These are phyloP conservation scores for Cephus sareptanus DNA, from an alignment of 2,888 invertebrate species.

Conservation along the genomic window DNA sequence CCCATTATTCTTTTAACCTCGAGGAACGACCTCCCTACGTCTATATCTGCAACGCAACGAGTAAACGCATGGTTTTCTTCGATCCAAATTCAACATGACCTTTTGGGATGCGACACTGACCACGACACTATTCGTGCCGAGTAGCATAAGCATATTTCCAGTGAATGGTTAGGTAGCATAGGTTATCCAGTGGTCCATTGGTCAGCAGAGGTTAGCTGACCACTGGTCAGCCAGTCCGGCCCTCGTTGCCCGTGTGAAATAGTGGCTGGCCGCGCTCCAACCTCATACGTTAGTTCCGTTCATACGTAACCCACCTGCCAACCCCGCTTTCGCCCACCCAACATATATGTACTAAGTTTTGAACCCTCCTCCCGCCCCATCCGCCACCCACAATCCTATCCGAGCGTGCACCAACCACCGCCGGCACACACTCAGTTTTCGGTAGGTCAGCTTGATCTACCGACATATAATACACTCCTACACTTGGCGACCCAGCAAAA, in stretches of 20 bases:
- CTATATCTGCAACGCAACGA: neutral
- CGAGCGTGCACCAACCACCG: slow-evolving; percentile 16
- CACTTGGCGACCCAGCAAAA: slow-evolving; percentile 23
- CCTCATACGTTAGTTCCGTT: slow-evolving; percentile 60
- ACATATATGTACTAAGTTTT: slow-evolving; percentile 18
- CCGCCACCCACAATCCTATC: slow-evolving; percentile 9
- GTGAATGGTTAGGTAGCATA: slow-evolving; percentile 53
- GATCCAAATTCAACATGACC: neutral
- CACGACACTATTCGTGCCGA: neutral
- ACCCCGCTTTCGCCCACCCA: slow-evolving; percentile 27
- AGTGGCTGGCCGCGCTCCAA: slow-evolving; percentile 61
- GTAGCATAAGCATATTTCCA: slow-evolving; percentile 57
- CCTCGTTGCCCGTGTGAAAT: slow-evolving; percentile 57
- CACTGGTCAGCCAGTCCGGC: slow-evolving; percentile 39
- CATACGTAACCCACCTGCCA: slow-evolving; percentile 58
- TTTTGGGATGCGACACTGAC: neutral
- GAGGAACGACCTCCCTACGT: neutral
- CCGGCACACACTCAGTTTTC: slow-evolving; percentile 28
- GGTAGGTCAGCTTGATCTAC: slow-evolving; percentile 37
- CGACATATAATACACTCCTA: slow-evolving; percentile 26
- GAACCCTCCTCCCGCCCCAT: slow-evolving; percentile 8
- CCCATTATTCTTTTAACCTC: slow-evolving; percentile 40
- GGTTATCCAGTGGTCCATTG: slow-evolving; percentile 60
- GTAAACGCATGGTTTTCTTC: slow-evolving; percentile 2
- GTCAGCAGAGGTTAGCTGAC: slow-evolving; percentile 55